A percentile compares a stretch with the other conserved stretches of the same genome.
Conservation (phyloP, 2,797 vertebrate species). For the Tokudaia muenninki region DNA sequence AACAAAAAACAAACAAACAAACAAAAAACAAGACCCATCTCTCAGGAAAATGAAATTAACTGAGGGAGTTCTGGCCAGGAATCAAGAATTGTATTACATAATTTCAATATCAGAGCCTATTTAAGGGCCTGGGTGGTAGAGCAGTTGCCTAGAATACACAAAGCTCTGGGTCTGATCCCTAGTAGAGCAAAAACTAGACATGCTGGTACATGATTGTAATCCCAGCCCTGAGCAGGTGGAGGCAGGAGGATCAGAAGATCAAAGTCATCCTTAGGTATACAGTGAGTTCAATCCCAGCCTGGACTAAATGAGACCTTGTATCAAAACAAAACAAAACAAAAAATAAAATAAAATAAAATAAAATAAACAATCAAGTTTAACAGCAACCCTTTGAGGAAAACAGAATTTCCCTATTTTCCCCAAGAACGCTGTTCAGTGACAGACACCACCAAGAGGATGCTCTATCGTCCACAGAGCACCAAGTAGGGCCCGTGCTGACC, state of each 20-base stretch:
- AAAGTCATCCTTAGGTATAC: neutral
- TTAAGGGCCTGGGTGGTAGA: neutral
- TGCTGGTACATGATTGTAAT: neutral
- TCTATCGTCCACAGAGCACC: neutral
- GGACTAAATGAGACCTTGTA: neutral
- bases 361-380: neutral
- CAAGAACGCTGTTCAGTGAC: neutral
- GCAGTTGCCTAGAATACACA: neutral
- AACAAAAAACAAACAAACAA: too few species aligned
- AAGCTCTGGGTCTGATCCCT: neutral
- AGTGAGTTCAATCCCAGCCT: neutral
- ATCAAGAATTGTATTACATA: neutral
- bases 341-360: neutral
- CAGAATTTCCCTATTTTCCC: neutral
- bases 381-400: neutral
- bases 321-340: neutral
- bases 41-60: neutral
- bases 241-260: neutral
- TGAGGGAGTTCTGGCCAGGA: rapidly evolving
- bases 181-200: too few species aligned
- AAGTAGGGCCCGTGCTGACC: neutral
- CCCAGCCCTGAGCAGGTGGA: neutral
- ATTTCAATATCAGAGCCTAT: neutral
- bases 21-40: neutral
- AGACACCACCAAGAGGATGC: neutral